These are phyloP conservation scores for Bettongia penicillata DNA, from an alignment of 2,113 vertebrate genomes.

Conservation along the genomic window DNA sequence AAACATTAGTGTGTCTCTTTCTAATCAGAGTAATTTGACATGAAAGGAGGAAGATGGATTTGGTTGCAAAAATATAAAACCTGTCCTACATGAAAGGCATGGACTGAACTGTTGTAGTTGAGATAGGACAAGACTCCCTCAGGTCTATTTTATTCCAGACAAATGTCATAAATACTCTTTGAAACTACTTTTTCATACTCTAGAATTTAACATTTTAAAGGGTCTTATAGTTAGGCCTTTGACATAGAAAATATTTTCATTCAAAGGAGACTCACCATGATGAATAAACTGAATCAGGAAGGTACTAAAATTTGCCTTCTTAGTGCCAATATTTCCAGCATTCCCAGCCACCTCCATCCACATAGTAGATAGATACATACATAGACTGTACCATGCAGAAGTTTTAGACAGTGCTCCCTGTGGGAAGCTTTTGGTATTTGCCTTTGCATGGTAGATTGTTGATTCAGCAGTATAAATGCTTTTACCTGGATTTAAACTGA, in stretches of 20 bases:
- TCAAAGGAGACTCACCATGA: neutral
- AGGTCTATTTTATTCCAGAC: too few species aligned
- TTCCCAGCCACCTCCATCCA: neutral
- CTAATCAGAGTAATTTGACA: too few species aligned
- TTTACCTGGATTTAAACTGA: neutral
- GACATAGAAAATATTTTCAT: neutral
- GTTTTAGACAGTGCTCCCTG: neutral
- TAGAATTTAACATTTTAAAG: neutral
- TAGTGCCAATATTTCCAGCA: neutral
- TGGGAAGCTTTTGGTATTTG: neutral
- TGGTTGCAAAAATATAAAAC: too few species aligned
- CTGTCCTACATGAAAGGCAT: too few species aligned
- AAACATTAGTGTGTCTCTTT: too few species aligned
- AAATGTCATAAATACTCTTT: neutral
- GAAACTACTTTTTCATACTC: neutral
- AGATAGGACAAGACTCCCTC: too few species aligned
- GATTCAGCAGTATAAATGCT: neutral
- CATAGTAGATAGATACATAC: too few species aligned
- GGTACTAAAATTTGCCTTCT: neutral
- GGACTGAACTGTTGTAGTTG: too few species aligned
- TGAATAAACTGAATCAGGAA: neutral
- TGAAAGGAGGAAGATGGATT: too few species aligned
- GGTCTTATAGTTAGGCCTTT: neutral
- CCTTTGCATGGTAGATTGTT: neutral
- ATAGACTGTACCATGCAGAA: neutral